Evolutionary conservation across 2,113 vertebrate species (phyloP).

Genomic region (Orcinus orca): DNA sequence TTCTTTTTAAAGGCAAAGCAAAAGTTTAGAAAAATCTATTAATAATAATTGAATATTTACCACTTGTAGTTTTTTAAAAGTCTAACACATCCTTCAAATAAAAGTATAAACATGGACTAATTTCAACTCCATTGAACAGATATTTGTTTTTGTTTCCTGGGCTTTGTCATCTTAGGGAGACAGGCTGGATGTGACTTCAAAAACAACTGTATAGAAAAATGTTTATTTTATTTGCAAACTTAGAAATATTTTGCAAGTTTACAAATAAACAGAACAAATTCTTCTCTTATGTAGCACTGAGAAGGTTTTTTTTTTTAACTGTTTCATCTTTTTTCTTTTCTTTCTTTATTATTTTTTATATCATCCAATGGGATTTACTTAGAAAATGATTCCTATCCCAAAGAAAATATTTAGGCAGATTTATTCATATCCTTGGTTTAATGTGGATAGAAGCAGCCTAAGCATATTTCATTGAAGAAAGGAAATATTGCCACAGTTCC

Average conservation of each 20-base stretch:
- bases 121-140: constrained; percentile 15
- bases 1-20: constrained; percentile 1
- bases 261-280: constrained; percentile 40
- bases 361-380: not conserved
- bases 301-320: not conserved
- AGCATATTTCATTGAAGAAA: not conserved
- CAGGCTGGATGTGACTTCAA: constrained; percentile 11
- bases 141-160: constrained; percentile 29
- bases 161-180: not conserved
- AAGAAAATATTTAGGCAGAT: constrained; percentile 46
- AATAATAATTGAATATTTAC: not conserved
- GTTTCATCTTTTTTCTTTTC: constrained; percentile 38
- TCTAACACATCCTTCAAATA: not conserved
- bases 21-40: not conserved
- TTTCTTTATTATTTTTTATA: not conserved
- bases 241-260: constrained; percentile 48
- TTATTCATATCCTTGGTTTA: constrained; percentile 18
- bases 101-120: not conserved
- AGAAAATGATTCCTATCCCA: not conserved
- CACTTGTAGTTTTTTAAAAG: not conserved
- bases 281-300: not conserved
- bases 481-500: not conserved
- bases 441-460: not conserved
- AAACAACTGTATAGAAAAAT: not conserved
- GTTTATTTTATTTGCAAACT: constrained; percentile 56